A percentile compares a stretch with the other conserved stretches of the same genome.
Evolutionary conservation across 2,888 invertebrate species (phyloP).

Genomic region (Diploptera punctata): DNA sequence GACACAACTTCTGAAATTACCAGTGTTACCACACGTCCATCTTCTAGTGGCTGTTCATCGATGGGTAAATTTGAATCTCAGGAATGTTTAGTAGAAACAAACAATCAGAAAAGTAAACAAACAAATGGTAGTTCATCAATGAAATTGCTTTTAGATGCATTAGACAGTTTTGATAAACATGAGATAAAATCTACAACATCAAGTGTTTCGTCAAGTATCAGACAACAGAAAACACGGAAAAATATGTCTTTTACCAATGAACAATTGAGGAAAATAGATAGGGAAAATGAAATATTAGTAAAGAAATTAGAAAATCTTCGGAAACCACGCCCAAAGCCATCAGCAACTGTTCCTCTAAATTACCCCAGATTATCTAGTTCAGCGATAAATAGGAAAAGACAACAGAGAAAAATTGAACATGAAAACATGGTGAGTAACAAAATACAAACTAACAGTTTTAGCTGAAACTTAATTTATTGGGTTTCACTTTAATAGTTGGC

Average conservation of each 20-base stretch:
- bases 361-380: slow-evolving; percentile 52
- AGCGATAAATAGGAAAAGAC: slow-evolving; percentile 57
- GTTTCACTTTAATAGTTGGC: no score
- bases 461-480: no score
- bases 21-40: slow-evolving; percentile 45
- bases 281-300: slow-evolving; percentile 56
- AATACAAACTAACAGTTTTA: no score
- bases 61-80: no score
- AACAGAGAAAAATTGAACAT: slow-evolving; percentile 58
- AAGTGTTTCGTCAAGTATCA: slow-evolving; percentile 26
- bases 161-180: slow-evolving; percentile 23
- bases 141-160: slow-evolving; percentile 36
- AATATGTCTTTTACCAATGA: slow-evolving; percentile 58
- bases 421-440: slow-evolving; percentile 60
- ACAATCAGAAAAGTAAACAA: no score
- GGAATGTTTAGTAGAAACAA: no score
- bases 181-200: slow-evolving; percentile 14
- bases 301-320: slow-evolving; percentile 55
- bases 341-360: slow-evolving; percentile 28
- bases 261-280: slow-evolving; percentile 55
- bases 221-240: slow-evolving; percentile 43
- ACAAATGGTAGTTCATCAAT: slow-evolving; percentile 34
- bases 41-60: slow-evolving; percentile 43
- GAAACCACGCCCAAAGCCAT: slow-evolving; percentile 44
- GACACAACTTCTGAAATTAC: slow-evolving; percentile 35